Evolutionary conservation across 2,113 vertebrate genomes (phyloP).

Genomic region (Mustelus asterias): DNA sequence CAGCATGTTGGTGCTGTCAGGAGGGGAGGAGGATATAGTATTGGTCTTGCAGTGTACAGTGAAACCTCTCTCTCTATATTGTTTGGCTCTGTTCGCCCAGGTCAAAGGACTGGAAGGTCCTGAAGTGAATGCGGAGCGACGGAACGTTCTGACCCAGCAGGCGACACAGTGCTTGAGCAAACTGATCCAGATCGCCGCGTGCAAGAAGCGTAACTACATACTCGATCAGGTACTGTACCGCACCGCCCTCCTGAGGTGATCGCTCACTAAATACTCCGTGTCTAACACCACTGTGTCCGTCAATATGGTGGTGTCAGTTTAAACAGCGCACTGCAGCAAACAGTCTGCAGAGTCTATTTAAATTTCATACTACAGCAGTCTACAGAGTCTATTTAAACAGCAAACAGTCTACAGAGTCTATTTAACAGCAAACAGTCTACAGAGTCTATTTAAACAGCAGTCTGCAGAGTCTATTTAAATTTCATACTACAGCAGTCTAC

Average conservation of each 20-base stretch:
- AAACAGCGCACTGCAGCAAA: neutral
- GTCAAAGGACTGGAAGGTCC: conserved; percentile 49
- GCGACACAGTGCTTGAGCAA: conserved; percentile 77
- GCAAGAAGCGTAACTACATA: conserved; percentile 74
- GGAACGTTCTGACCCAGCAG: conserved; percentile 65
- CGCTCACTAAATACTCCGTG: neutral
- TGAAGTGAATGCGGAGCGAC: conserved; percentile 53
- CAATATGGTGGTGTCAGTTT: neutral
- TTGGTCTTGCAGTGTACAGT: neutral
- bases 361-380: neutral
- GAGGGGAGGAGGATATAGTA: neutral
- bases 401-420: too few species aligned
- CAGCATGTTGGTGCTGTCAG: neutral
- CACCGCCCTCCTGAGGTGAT: neutral
- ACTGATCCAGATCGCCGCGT: conserved; percentile 69
- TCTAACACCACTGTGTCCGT: neutral
- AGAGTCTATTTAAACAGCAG: too few species aligned
- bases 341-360: neutral
- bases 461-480: too few species aligned
- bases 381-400: neutral
- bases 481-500: too few species aligned
- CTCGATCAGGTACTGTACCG: conserved; percentile 71
- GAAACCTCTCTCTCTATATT: neutral
- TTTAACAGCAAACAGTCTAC: neutral
- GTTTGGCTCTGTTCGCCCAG: conserved; percentile 41